Evolutionary conservation across 1,140 invertebrate species (phyloP), one percentile per base, ranked within the genome.

Genomic region (Radopholus similis): DNA sequence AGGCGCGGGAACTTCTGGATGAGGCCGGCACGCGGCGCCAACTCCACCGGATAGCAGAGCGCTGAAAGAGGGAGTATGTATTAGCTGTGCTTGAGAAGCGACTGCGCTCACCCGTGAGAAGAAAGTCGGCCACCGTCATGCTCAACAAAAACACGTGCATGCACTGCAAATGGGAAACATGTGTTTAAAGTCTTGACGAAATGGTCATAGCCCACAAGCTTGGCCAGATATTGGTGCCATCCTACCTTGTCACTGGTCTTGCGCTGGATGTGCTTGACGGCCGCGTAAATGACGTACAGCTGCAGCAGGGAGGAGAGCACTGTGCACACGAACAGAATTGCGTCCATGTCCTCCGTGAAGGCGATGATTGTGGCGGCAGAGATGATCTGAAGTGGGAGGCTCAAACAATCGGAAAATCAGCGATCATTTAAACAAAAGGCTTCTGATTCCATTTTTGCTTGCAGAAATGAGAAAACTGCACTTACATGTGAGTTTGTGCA

Each of bases 91-190:
- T 30, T 18, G 6, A 2, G 59, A n/a, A 6, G 65, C 13, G 13
- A 65, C 23, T 32, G 4, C 6, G 9, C 40, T 34, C 2, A 78
- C 74, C 74, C 35, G 77, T 76, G 34, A 76, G 76, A 11, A 76
- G 23, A 47, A 76, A 76, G 54, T 76, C 74, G 21, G 76, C 77
- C 5, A 76, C 42, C 18, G 74, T 78, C 75, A 78, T 78, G 57
- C 56, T 64, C 23, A 75, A 66, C 32, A 75, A 40, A 51, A 75
- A 75, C 1, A 75, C 66, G 38, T 77, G 73, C 53, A 75, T 26
- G 38, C 73, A 75, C 58, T 60, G 2, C 15, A 59, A 18, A 23
- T 21, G n/a, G n/a, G n/a, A 47, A 15, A 13, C 18, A 11, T 55
- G 13, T 55, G 11, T 15, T 55, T 55, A 15, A 40, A 55, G 15